phyloP scores from a whole-genome alignment of 2,113 vertebrate genomes.

The Crotalus horridus region DNA sequence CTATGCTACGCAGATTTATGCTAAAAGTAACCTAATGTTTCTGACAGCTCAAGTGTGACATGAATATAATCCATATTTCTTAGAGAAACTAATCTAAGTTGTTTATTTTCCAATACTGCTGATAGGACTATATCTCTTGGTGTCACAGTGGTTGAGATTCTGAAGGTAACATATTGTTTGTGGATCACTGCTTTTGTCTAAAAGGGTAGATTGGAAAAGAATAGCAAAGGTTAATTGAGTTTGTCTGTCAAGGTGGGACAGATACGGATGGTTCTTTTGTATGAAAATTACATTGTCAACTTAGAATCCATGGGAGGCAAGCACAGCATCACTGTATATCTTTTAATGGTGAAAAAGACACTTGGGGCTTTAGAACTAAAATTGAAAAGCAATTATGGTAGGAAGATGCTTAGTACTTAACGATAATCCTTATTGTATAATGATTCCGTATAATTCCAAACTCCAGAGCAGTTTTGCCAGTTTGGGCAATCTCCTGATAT shows the following conservation, averaged over 20 bases:
- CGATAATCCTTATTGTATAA: background rate
- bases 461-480: background rate
- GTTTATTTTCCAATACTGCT: slow-evolving; percentile 76
- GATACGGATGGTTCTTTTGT: slow-evolving; percentile 72
- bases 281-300: slow-evolving; percentile 42
- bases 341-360: slow-evolving; percentile 33
- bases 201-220: slow-evolving; percentile 81
- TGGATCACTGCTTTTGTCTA: slow-evolving; percentile 90
- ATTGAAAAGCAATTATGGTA: background rate
- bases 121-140: slow-evolving; percentile 79
- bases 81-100: slow-evolving; percentile 74
- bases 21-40: slow-evolving; percentile 89
- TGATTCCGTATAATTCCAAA: background rate
- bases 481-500: background rate
- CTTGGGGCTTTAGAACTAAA: slow-evolving; percentile 34
- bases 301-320: slow-evolving; percentile 71
- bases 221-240: slow-evolving; percentile 99
- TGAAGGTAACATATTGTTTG: slow-evolving; percentile 89
- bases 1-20: slow-evolving; percentile 81
- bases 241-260: slow-evolving; percentile 84
- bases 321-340: slow-evolving; percentile 45
- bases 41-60: slow-evolving; percentile 82
- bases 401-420: background rate
- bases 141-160: slow-evolving; percentile 72
- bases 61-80: slow-evolving; percentile 91